Percentiles rank a stretch among this genome's conserved stretches.
Evolutionary conservation across 2,888 invertebrate genomes (phyloP).

Genomic region (Gastrophysa polygoni): DNA sequence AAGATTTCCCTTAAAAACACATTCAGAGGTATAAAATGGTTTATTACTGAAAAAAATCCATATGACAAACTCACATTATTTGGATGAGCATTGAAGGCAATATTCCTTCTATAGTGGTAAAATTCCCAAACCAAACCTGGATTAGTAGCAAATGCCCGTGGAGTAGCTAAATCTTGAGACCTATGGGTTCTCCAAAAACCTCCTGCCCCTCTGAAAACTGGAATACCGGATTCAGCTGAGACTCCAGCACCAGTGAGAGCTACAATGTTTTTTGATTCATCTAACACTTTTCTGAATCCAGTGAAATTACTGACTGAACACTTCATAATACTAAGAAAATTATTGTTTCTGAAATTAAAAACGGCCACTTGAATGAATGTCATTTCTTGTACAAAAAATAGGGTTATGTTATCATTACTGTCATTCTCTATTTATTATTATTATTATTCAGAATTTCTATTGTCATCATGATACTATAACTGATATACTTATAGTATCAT

Average conservation of each 20-base stretch:
- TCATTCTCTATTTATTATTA: too few relatives aligned
- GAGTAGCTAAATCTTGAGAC: slow-evolving; percentile 71
- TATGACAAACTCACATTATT: slow-evolving; percentile 63
- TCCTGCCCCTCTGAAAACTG: slow-evolving; percentile 83
- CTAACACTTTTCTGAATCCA: slow-evolving; percentile 66
- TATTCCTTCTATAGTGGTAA: slow-evolving; percentile 82
- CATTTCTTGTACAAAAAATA: too few relatives aligned
- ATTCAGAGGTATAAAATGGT: too few relatives aligned
- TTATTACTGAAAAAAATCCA: too few relatives aligned
- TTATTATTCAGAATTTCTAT: too few relatives aligned
- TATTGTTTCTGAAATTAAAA: neutral
- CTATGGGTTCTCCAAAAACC: slow-evolving; percentile 82
- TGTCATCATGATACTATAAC: too few relatives aligned
- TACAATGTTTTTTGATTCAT: slow-evolving; percentile 64
- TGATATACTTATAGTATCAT: too few relatives aligned
- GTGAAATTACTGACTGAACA: slow-evolving; percentile 43
- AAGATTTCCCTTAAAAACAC: too few relatives aligned
- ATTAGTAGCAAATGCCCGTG: slow-evolving; percentile 71
- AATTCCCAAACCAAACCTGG: slow-evolving; percentile 91
- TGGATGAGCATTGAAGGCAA: slow-evolving; percentile 74
- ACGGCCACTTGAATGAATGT: too few relatives aligned
- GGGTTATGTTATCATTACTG: too few relatives aligned
- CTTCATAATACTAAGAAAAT: slow-evolving; percentile 25
- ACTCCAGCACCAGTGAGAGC: slow-evolving; percentile 94
- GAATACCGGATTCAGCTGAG: slow-evolving; percentile 93